Evolutionary conservation across 2,113 vertebrate species (phyloP).

Genomic region (Zosterops borbonicus): DNA sequence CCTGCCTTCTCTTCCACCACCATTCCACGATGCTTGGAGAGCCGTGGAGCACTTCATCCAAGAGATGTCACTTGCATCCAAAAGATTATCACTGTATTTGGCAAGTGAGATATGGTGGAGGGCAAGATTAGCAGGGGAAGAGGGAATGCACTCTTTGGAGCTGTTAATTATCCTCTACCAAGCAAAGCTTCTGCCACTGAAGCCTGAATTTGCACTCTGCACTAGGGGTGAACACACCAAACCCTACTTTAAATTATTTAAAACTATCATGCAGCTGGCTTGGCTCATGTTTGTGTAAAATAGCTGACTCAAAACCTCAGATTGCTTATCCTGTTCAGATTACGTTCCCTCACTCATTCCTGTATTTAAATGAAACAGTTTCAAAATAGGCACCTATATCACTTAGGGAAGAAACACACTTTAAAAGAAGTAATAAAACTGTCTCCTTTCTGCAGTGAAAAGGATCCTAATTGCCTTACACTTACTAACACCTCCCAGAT

Average conservation of each 20-base stretch:
- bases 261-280: background rate
- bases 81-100: background rate
- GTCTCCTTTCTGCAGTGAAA: background rate
- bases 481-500: constrained; percentile 38
- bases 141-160: background rate
- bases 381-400: constrained; percentile 20
- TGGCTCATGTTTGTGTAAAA: background rate
- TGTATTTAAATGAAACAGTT: background rate
- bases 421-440: constrained; percentile 38
- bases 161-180: background rate
- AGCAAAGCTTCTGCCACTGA: background rate
- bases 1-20: background rate
- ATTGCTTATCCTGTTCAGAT: background rate
- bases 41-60: background rate
- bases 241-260: background rate
- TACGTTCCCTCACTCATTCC: background rate
- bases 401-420: background rate
- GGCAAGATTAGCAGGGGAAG: background rate
- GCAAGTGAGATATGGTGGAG: background rate
- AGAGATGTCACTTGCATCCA: background rate
- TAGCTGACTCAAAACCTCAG: background rate
- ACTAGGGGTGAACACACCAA: background rate
- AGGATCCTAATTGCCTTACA: background rate
- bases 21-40: background rate
- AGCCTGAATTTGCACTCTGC: background rate